Base-by-base conservation (phyloP, 1,140 invertebrate species). In the Dufourea novaeangliae region DNA sequence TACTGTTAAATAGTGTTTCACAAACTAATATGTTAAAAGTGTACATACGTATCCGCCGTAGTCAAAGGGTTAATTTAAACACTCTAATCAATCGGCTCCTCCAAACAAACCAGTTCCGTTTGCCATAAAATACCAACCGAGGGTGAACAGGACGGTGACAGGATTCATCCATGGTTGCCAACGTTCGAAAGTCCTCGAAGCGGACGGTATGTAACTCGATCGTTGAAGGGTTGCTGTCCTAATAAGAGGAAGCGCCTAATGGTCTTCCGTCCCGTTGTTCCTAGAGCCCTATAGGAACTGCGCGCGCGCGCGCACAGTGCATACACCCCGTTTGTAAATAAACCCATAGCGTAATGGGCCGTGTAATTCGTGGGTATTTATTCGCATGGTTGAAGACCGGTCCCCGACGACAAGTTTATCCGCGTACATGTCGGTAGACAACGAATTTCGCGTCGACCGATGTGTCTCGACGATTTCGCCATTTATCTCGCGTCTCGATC, bases 161-260 rank as follows among this genome's bases (percentile, higher is more conserved):
- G 71, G 27, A 74, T 56, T 67, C 27, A 74, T 66, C 62, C 50
- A 74, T 74, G 62, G 34, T 14, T 74, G 71, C 3, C 20, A 74
- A 32, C 20, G 17, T 39, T 41, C 2, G 12, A 52, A 63, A 73
- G 34, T 66, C 46, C 71, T 73, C 39, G 39, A 59, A 71, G 56
- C 25, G 14, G n/a, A 0, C 27, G 44, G n/a, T n/a, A n/a, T n/a
- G 71, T 74, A 56, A 74, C 27, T 39, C 46, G 62, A 67, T 41
- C 34, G 0, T 7, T 14, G 67, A n/a, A 37, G 63, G 68, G 80
- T 66, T 66, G 56, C 54, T 64, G 74, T 34, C 70, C 61, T 82
- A 82, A 82, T 82, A 69, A 77, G 80, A 82, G 81, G 81, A 83
- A 83, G 79, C 80, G 56, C 25, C 61, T 83, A 83, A 83, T 83